phyloP scores from a whole-genome alignment of 23 tunicate species.

The Aplidium turbinatum region DNA sequence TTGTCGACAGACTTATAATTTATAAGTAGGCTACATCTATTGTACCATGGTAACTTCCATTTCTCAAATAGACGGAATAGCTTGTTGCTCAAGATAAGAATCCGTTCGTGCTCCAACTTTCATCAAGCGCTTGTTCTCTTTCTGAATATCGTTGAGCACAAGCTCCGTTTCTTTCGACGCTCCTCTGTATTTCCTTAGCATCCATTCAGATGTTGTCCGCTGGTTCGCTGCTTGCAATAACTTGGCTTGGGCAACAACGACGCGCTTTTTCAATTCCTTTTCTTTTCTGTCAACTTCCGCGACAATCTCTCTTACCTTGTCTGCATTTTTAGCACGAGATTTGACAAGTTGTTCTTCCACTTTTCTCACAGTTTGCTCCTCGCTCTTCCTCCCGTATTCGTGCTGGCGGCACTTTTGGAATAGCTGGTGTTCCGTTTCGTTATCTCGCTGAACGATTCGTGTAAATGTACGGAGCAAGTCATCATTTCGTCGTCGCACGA shows the following conservation, averaged over 20 bases:
- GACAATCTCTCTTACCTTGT: constrained; percentile 50
- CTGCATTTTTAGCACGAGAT: constrained; percentile 47
- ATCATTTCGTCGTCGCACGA: constrained; percentile 67
- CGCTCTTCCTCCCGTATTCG: constrained; percentile 62
- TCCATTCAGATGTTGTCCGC: constrained; percentile 68
- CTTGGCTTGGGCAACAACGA: constrained; percentile 54
- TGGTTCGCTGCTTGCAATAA: constrained; percentile 64
- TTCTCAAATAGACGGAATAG: constrained; percentile 78
- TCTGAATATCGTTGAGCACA: constrained; percentile 54
- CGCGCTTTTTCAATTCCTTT: constrained; percentile 45
- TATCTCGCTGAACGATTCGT: constrained; percentile 73
- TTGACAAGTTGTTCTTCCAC: constrained; percentile 60
- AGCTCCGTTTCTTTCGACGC: constrained; percentile 79
- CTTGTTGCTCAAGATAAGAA: constrained; percentile 85
- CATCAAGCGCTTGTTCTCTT: constrained; percentile 71
- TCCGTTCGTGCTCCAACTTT: constrained; percentile 72
- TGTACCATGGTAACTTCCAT: too few relatives aligned
- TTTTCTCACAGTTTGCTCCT: constrained; percentile 66
- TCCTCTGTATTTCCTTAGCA: constrained; percentile 76
- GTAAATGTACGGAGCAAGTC: constrained; percentile 61
- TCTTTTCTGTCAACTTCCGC: constrained; percentile 50
- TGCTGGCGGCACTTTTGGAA: constrained; percentile 74
- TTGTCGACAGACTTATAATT: too few relatives aligned
- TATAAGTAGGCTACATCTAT: too few relatives aligned
- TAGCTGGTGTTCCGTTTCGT: constrained; percentile 70